phyloP scores from a whole-genome alignment of 2,797 vertebrate genomes.

The Pelochelys cantorii region DNA sequence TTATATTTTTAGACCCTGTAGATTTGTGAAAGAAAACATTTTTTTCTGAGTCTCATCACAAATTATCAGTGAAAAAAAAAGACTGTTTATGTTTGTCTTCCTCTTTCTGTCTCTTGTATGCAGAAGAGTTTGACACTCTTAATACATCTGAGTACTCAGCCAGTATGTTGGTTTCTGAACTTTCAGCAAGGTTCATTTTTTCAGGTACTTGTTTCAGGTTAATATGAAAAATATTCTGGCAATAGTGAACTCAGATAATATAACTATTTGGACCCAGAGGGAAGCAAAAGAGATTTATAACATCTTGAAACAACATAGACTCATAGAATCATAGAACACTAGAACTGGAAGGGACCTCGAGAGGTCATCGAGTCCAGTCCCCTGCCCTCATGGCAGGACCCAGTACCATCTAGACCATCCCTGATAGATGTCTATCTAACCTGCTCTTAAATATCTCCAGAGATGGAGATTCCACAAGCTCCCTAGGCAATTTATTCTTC shows the following conservation, averaged over 20 bases:
- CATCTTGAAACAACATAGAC: neutral
- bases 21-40: conserved; percentile 3
- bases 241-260: neutral
- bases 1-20: conserved; percentile 11
- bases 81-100: neutral
- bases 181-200: conserved; percentile 15
- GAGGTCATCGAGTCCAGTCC: no score
- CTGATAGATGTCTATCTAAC: no score
- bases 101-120: neutral
- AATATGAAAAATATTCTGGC: conserved; percentile 23
- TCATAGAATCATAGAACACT: no score
- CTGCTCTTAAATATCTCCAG: no score
- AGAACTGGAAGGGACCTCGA: no score
- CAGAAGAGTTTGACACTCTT: neutral
- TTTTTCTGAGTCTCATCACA: conserved; percentile 6
- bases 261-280: neutral
- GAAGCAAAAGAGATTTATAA: neutral
- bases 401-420: no score
- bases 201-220: conserved; percentile 22
- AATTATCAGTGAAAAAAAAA: fast-evolving
- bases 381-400: no score
- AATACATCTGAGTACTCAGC: neutral
- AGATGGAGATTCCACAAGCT: no score
- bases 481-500: no score
- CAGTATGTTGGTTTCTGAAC: neutral